Evolutionary conservation across 53 echinoderm and acorn worm genomes (phyloP).

Genomic region (Astropecten irregularis): DNA sequence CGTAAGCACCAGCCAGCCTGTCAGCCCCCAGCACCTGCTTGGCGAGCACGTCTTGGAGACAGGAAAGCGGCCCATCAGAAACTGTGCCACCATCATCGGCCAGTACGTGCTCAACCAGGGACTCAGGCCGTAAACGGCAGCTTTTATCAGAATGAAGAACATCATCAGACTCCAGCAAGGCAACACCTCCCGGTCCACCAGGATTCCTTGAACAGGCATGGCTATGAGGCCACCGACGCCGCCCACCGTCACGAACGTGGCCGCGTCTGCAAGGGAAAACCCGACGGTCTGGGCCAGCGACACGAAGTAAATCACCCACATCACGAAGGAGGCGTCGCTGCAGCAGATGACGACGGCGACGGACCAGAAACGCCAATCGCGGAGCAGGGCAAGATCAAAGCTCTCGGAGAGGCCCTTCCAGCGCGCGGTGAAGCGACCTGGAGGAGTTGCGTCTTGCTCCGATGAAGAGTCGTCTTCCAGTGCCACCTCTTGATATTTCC

Average conservation of each 20-base stretch:
- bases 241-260: not conserved
- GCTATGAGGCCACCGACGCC: not conserved
- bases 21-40: not conserved
- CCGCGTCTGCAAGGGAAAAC: not conserved
- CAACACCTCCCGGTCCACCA: not conserved
- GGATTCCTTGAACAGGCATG: not conserved
- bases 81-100: not conserved
- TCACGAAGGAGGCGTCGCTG: not conserved
- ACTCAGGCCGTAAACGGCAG: not conserved
- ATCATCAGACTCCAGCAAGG: not conserved
- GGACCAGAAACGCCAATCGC: not conserved
- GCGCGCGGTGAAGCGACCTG: not conserved
- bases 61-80: not conserved
- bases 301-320: slow-evolving; percentile 10
- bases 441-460: not conserved
- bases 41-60: not conserved
- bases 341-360: not conserved
- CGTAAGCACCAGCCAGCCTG: not conserved
- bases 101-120: slow-evolving; percentile 1
- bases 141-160: not conserved
- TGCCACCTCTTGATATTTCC: not conserved
- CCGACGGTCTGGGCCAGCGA: not conserved
- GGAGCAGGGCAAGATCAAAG: not conserved
- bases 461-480: not conserved
- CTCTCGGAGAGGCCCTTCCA: not conserved